Base-by-base conservation (phyloP, 2,888 invertebrate genomes). In the Euplexia lucipara region DNA sequence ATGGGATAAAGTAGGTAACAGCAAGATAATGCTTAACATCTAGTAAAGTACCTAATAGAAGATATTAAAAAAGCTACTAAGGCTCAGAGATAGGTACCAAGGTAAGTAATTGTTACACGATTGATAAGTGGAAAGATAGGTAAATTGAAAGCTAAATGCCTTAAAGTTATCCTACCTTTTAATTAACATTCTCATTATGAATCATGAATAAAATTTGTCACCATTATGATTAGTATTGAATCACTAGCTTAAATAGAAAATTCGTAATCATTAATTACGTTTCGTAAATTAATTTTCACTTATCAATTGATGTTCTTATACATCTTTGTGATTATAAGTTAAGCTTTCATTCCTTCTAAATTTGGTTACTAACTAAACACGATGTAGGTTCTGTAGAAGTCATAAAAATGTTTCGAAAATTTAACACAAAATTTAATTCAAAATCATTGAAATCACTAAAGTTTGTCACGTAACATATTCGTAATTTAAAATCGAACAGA, bases 401-500 rank as follows among this genome's bases (percentile, higher is more conserved):
- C 12, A 37, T 14, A 5, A 16, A 0, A 48, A 20, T 49, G 2
- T 20, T 45, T 14, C 9, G 73, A 42, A 39, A 7, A 1, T 16
- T 10, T 7, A 30, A 9, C 32, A 7, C 10, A 42, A 63, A 12
- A 0, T 12, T 35, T 47, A 20, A 4, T 6, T 35, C 6, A 20
- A 44, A 65, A 26, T 26, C 48, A 37, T 3, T 26, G 14, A 30
- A 49, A 37, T 37, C 6, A 72, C 37, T 32, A 26, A 53, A 44
- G 22, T 22, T 20, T 37, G 20, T 16, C 26, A 51, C 34, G 45
- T 32, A 14, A 70, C 53, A 39, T 16, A 26, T 5, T 26, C 26
- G 26, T 26, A 16, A 71, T 79, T 60, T 34, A 47, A 68, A 75
- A 74, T 71, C 67, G 34, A 54, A 48, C 26, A 58, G 60, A 58